Evolutionary conservation across 1,140 invertebrate genomes (phyloP).

Genomic region (Lepidurus apus): DNA sequence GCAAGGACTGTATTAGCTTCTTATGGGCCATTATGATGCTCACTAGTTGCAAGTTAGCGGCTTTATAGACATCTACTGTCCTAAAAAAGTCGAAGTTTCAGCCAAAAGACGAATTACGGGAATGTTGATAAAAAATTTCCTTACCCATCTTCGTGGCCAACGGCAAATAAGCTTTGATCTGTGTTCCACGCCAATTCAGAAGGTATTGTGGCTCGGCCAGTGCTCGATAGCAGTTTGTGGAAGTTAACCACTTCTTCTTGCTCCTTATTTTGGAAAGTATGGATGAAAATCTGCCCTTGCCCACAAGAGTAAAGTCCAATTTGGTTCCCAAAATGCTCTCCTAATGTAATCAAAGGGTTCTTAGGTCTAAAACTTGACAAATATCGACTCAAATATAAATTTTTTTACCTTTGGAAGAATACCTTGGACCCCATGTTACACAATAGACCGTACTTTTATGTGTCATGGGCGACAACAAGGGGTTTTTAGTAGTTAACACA

Average conservation of each 20-base stretch:
- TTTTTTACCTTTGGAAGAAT: not conserved
- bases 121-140: conserved; percentile 24
- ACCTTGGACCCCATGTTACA: not conserved
- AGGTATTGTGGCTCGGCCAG: conserved; percentile 36
- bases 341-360: not conserved
- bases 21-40: conserved; percentile 46
- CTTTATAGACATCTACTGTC: conserved; percentile 39
- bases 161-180: conserved; percentile 52
- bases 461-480: conserved; percentile 23
- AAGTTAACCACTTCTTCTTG: not conserved
- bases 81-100: conserved; percentile 36
- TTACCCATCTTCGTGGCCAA: conserved; percentile 58
- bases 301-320: not conserved
- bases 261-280: not conserved
- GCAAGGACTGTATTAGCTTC: conserved; percentile 57
- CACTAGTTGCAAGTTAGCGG: conserved; percentile 41
- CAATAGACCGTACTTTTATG: conserved; percentile 24
- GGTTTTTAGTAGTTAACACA: conserved; percentile 43
- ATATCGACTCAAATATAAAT: not conserved
- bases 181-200: conserved; percentile 59
- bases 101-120: not conserved
- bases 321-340: not conserved
- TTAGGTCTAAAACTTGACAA: not conserved
- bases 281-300: not conserved
- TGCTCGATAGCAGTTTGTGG: not conserved